Conservation (phyloP, 2,113 vertebrate genomes). For the Chionis minor region DNA sequence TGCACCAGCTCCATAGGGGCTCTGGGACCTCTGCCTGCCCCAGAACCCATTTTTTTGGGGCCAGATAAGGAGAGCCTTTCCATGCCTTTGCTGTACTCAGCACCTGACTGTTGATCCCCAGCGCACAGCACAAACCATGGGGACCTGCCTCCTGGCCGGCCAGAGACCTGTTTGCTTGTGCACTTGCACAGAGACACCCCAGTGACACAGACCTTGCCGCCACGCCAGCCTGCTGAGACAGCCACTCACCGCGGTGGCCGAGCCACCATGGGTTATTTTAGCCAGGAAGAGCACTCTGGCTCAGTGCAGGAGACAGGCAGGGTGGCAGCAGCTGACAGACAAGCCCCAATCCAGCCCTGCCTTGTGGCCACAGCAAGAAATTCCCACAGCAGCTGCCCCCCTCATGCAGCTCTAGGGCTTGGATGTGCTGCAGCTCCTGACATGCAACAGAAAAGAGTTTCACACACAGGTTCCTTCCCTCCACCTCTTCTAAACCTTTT, state of each 20-base stretch:
- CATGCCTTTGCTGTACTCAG: background rate
- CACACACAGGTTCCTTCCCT: background rate
- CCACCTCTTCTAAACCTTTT: background rate
- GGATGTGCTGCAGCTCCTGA: background rate
- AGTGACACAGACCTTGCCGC: background rate
- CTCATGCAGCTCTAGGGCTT: background rate
- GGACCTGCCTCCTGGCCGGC: background rate
- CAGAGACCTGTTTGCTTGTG: background rate
- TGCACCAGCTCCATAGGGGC: background rate
- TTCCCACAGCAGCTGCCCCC: background rate
- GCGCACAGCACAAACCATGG: rapidly evolving
- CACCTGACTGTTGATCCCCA: background rate
- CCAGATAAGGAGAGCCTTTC: background rate
- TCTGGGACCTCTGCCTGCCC: background rate
- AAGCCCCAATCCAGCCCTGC: background rate
- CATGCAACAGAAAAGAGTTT: background rate
- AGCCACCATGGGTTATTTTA: background rate
- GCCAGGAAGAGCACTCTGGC: background rate
- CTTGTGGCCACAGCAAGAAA: background rate
- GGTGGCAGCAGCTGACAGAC: background rate
- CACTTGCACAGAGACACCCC: rapidly evolving
- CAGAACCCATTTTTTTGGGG: background rate
- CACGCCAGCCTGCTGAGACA: background rate
- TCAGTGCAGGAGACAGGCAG: background rate
- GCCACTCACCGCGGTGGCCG: rapidly evolving